phyloP scores from a whole-genome alignment of 2,797 vertebrate species.

The Emys orbicularis region DNA sequence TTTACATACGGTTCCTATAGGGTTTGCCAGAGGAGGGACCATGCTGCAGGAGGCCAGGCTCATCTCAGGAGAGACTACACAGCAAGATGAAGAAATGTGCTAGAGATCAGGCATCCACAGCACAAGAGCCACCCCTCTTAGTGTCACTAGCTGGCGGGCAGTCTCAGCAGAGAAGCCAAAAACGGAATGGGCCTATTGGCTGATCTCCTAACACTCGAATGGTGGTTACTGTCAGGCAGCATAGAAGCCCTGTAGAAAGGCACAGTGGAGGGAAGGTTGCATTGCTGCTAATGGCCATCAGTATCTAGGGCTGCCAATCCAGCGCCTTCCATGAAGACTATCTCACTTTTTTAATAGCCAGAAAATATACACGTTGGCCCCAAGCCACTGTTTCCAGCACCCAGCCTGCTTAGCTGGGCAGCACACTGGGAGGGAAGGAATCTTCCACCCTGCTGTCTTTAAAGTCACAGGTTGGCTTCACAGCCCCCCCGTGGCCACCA shows the following conservation, averaged over 20 bases:
- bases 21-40: rapidly evolving
- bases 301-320: not conserved
- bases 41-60: not conserved
- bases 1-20: not conserved
- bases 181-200: not conserved
- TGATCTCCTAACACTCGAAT: not conserved
- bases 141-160: not conserved
- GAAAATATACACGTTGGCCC: not conserved
- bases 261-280: not conserved
- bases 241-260: not conserved
- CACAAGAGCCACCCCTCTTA: rapidly evolving
- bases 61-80: not conserved
- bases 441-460: not conserved
- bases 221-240: not conserved
- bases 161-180: not conserved
- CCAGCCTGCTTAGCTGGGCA: not conserved
- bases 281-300: not conserved
- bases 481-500: not conserved
- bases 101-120: rapidly evolving
- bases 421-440: not conserved
- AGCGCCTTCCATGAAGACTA: not conserved
- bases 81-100: not conserved
- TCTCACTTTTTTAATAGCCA: not conserved
- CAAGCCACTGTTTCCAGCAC: not conserved
- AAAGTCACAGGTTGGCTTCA: not conserved